Conservation (phyloP, 2,113 vertebrate genomes). For the Erpornis zantholeuca region DNA sequence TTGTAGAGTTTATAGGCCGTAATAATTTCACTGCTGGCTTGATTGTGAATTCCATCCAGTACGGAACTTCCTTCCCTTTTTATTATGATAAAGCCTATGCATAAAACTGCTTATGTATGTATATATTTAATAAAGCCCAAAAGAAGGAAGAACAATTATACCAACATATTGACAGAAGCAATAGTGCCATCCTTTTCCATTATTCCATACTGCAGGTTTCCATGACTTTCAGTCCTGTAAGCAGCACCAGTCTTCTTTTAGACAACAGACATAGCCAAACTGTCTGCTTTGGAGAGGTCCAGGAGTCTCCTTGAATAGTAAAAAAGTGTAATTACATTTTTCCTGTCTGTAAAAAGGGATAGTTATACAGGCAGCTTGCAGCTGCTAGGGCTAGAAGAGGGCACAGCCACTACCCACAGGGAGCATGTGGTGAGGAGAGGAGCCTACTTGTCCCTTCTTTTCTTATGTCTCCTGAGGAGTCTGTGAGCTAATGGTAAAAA, state of each 20-base stretch:
- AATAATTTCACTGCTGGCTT: not conserved
- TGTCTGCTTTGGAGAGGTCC: not conserved
- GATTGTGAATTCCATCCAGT: not conserved
- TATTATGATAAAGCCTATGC: not conserved
- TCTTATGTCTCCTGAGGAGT: slow-evolving; percentile 69
- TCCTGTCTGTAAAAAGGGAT: slow-evolving; percentile 20
- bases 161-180: not conserved
- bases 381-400: slow-evolving; percentile 63
- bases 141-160: not conserved
- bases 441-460: slow-evolving; percentile 72
- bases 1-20: not conserved
- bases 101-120: not conserved
- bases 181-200: not conserved
- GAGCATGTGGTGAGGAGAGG: slow-evolving; percentile 41
- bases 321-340: not conserved
- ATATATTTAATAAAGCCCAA: not conserved
- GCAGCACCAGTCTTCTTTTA: not conserved
- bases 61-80: not conserved
- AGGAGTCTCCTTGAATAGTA: not conserved
- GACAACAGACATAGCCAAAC: not conserved
- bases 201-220: not conserved
- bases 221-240: not conserved
- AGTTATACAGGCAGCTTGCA: slow-evolving; percentile 39
- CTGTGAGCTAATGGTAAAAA: slow-evolving; percentile 25
- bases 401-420: not conserved